phyloP scores from a whole-genome alignment of 2,113 vertebrate species.

The Pelobates fuscus region DNA sequence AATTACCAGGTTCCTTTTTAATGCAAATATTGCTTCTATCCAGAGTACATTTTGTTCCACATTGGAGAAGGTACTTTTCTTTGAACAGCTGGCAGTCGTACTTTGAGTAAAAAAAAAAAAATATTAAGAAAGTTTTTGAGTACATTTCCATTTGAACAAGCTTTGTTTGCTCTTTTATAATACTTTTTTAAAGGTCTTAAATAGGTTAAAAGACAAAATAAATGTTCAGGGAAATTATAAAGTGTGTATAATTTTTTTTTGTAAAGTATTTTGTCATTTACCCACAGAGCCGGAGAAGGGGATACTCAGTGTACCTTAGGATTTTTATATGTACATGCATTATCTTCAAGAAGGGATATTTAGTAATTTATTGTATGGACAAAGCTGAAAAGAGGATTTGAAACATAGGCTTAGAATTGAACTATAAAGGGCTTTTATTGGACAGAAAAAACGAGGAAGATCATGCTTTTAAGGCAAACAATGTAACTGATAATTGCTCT shows the following conservation, averaged over 20 bases:
- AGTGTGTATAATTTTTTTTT: slow-evolving; percentile 15
- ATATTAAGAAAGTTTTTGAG: background rate
- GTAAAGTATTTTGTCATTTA: slow-evolving; percentile 26
- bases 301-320: slow-evolving; percentile 20
- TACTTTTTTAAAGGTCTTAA: slow-evolving; percentile 14
- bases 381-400: slow-evolving; percentile 24
- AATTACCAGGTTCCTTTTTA: slow-evolving; percentile 12
- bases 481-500: slow-evolving; percentile 36
- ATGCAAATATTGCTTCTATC: slow-evolving; percentile 23
- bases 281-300: slow-evolving; percentile 15
- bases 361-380: slow-evolving; percentile 38
- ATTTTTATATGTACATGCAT: slow-evolving; percentile 41
- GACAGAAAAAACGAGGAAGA: slow-evolving; percentile 36
- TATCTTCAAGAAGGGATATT: slow-evolving; percentile 28
- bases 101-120: slow-evolving; percentile 17
- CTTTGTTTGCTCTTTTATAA: background rate
- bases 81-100: slow-evolving; percentile 28
- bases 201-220: slow-evolving; percentile 20
- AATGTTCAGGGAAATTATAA: slow-evolving; percentile 30
- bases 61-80: slow-evolving; percentile 26
- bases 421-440: slow-evolving; percentile 38
- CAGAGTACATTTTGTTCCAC: slow-evolving; percentile 39
- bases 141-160: background rate
- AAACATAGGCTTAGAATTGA: slow-evolving; percentile 19
- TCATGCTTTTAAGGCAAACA: slow-evolving; percentile 34